Evolutionary conservation across 1,140 invertebrate genomes (phyloP).

Genomic region (Caenorhabditis inopinata): DNA sequence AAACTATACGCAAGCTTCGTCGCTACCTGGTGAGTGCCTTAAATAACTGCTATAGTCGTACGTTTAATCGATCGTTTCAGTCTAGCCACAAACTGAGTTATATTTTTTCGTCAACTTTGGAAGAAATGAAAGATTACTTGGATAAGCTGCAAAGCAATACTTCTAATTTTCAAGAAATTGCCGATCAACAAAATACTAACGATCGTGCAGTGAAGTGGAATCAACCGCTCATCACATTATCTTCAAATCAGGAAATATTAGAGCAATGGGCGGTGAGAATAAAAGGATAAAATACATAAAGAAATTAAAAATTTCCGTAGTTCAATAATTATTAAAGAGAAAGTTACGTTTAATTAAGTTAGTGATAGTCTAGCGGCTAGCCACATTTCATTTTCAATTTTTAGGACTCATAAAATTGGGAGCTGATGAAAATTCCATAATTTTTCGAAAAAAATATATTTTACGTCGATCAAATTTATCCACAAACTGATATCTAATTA

Average conservation of each 20-base stretch:
- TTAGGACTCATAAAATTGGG: no score
- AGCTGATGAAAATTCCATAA: no score
- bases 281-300: neutral
- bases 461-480: no score
- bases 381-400: no score
- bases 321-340: no score
- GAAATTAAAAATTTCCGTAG: no score
- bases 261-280: conserved; percentile 14
- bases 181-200: neutral
- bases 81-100: neutral
- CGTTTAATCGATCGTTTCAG: neutral
- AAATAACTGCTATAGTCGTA: no score
- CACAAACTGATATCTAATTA: no score
- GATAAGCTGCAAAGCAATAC: neutral
- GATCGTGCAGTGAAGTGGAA: neutral
- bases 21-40: neutral
- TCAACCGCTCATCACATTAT: neutral
- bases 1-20: neutral
- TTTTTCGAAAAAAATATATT: neutral
- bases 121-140: neutral
- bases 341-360: no score
- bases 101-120: neutral
- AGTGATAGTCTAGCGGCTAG: no score
- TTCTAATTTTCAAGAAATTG: neutral
- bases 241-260: neutral